These are phyloP conservation scores for Pogoniulus pusillus DNA, from an alignment of 2,797 vertebrate species.

Conservation along the genomic window DNA sequence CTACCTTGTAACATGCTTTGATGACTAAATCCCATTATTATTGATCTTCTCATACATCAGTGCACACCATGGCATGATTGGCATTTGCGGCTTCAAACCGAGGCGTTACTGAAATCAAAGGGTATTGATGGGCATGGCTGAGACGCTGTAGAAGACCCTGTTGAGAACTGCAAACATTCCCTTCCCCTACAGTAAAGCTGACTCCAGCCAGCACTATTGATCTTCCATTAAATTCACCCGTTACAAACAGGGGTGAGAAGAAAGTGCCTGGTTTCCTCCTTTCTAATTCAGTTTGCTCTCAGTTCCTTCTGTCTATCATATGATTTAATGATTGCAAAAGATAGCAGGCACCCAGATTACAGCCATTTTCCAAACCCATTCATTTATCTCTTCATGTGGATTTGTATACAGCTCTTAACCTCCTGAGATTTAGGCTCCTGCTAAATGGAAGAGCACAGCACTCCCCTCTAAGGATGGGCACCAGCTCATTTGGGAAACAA, in stretches of 20 bases:
- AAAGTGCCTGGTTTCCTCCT: background rate
- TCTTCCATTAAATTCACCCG: conserved; percentile 23
- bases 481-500: background rate
- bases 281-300: conserved; percentile 21
- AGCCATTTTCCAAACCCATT: background rate
- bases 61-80: conserved; percentile 16
- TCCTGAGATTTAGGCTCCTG: background rate
- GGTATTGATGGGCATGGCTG: conserved; percentile 23
- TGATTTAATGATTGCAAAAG: background rate
- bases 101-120: background rate
- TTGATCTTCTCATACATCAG: conserved; percentile 46
- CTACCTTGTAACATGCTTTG: background rate
- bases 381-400: background rate
- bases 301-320: conserved; percentile 20
- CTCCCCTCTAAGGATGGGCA: background rate
- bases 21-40: conserved; percentile 34
- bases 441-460: background rate
- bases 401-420: background rate
- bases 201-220: conserved; percentile 30
- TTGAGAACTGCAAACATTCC: background rate
- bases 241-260: conserved; percentile 22
- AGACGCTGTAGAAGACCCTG: background rate
- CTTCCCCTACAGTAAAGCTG: background rate
- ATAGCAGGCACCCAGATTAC: background rate
- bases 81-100: conserved; percentile 1